phyloP scores from a whole-genome alignment of 2,888 invertebrate genomes.

The Nudaria mundana region DNA sequence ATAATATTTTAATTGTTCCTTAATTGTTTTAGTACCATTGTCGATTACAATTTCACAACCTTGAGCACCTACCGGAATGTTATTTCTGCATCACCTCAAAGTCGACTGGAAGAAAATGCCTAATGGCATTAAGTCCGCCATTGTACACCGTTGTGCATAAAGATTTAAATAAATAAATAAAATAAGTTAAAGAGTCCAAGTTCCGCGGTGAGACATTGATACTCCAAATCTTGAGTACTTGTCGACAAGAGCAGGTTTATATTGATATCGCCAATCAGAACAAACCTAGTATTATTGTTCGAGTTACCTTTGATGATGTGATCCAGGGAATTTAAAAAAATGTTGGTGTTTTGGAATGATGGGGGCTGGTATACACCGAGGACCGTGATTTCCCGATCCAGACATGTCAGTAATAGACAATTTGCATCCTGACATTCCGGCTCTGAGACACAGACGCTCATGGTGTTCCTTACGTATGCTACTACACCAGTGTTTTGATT shows the following conservation, averaged over 20 bases:
- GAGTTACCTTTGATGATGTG: neutral
- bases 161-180: no score
- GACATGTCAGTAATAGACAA: slow-evolving; percentile 9
- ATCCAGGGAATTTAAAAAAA: slow-evolving; percentile 11
- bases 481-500: slow-evolving; percentile 16
- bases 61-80: no score
- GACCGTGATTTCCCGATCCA: neutral
- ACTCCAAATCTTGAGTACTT: neutral
- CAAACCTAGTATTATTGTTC: neutral
- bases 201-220: slow-evolving; percentile 12
- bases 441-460: slow-evolving; percentile 11
- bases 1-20: no score
- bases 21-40: no score
- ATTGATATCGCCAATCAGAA: slow-evolving; percentile 20
- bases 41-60: no score
- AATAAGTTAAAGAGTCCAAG: no score
- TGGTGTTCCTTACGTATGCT: slow-evolving; percentile 7
- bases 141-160: no score
- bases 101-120: no score
- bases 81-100: no score
- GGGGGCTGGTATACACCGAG: slow-evolving; percentile 17
- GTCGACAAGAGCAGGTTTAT: slow-evolving; percentile 8
- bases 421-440: slow-evolving; percentile 10
- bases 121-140: no score
- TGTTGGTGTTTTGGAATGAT: slow-evolving; percentile 4